Percentiles rank a stretch among this genome's conserved stretches.
Conservation (phyloP, 1,140 invertebrate species). For the Tetramorium alpestre region DNA sequence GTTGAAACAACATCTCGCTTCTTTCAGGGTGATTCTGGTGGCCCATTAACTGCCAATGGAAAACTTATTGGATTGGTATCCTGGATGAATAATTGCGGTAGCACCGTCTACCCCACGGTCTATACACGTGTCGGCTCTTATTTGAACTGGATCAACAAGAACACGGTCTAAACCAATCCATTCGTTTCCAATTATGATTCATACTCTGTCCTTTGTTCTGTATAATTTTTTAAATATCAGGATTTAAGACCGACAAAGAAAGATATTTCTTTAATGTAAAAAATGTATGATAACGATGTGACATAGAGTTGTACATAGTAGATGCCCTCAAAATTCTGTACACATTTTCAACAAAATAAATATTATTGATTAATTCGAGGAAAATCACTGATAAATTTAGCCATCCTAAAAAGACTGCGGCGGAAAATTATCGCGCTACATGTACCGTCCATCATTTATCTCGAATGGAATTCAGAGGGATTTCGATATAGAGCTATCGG, state of each 20-base stretch:
- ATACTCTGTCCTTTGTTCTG: background rate
- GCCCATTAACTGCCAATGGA: constrained; percentile 84
- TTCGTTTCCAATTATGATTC: background rate
- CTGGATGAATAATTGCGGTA: constrained; percentile 84
- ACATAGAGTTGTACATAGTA: background rate
- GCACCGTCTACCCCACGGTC: constrained; percentile 77
- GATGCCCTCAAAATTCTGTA: constrained; percentile 17
- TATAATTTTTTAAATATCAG: background rate
- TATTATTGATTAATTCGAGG: background rate
- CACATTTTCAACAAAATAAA: constrained; percentile 41
- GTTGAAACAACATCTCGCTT: too few relatives aligned
- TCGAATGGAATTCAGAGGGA: background rate
- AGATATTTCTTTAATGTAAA: background rate
- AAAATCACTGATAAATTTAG: background rate
- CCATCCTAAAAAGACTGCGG: background rate
- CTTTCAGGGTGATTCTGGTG: constrained; percentile 86
- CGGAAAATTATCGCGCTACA: background rate
- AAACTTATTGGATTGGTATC: constrained; percentile 84
- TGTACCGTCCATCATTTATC: constrained; percentile 3
- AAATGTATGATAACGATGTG: background rate
- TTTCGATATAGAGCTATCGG: background rate
- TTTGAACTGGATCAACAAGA: constrained; percentile 65
- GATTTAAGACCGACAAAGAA: background rate
- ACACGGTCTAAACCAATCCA: constrained; percentile 23
- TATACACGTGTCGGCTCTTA: constrained; percentile 79